Evolutionary conservation across 2,797 vertebrate genomes (phyloP).

Genomic region (Hyperoplus lanceolatus): DNA sequence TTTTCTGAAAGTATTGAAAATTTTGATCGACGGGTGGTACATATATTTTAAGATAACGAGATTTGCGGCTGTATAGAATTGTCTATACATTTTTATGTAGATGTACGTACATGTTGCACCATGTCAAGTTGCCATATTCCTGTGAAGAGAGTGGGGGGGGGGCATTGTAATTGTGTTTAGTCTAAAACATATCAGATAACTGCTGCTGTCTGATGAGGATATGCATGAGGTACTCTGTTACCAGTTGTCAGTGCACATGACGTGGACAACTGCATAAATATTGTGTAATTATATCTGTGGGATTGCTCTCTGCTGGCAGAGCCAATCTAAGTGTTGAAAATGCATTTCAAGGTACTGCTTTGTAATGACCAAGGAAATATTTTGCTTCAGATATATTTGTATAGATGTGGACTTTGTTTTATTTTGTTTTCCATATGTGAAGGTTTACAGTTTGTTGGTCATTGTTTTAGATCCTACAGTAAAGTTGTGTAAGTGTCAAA

Average conservation of each 20-base stretch:
- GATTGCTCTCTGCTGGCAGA: slow-evolving; percentile 98
- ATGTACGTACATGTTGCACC: slow-evolving; percentile 80
- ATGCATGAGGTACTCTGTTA: slow-evolving; percentile 75
- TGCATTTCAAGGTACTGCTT: slow-evolving; percentile 97
- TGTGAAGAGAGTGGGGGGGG: slow-evolving; percentile 29
- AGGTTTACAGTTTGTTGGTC: slow-evolving; percentile 98
- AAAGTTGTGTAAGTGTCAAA: slow-evolving; percentile 90
- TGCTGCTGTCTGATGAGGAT: slow-evolving; percentile 78
- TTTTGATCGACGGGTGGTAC: slow-evolving; percentile 85
- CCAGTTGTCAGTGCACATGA: slow-evolving; percentile 66
- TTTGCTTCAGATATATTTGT: slow-evolving; percentile 96
- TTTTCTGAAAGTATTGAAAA: slow-evolving; percentile 87
- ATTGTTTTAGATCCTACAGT: slow-evolving; percentile 95
- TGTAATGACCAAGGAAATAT: slow-evolving; percentile 96
- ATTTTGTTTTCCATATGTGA: slow-evolving; percentile 91
- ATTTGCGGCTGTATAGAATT: slow-evolving; percentile 93
- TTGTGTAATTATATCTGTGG: slow-evolving; percentile 90
- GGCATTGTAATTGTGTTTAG: slow-evolving; percentile 62
- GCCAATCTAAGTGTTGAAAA: slow-evolving; percentile 87
- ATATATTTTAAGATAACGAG: slow-evolving; percentile 92
- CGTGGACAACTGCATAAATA: slow-evolving; percentile 79
- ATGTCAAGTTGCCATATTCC: slow-evolving; percentile 79
- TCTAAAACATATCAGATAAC: slow-evolving; percentile 63
- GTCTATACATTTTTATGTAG: slow-evolving; percentile 89
- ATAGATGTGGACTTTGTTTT: slow-evolving; percentile 83